Base-by-base conservation (phyloP, 2,113 vertebrate genomes). In the Paratilapia polleni region DNA sequence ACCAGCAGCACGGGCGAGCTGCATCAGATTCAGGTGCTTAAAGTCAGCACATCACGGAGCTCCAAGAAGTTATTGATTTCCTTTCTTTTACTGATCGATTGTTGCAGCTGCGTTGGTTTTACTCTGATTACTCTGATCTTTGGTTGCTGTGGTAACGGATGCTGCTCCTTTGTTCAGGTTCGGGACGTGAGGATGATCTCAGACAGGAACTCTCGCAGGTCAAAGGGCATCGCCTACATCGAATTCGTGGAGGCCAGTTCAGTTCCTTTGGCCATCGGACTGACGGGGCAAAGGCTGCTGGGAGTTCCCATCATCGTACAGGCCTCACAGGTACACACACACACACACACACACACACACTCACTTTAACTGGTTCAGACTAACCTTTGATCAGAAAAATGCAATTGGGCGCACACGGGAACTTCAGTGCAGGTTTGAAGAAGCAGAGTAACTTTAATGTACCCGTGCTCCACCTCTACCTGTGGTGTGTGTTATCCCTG, bases 111-210 rank as follows among this genome's bases (percentile, higher is more conserved):
- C 22, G 24, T n/a, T 68, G 64, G 4, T n/a, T 68, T 47, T 68
- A 68, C 38, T 47, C 14, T 4, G 22, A 68, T 47, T 66, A 66
- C 36, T 66, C 63, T 1, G 36, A 6, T 63, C 10, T 2, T 31
- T 9, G 22, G 52, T 66, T 76, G 11, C 38, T 19, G 3, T 79
- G 5, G 36, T 86, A 52, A 82, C 52, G 0, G 38, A 31, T 62
- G 22, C 49, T 8, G 5, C 3, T 76, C 10, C 28, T n/a, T 8
- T 41, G 15, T n/a, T 11, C 90, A 99, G 98, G 98, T 99, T 56
- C 97, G 98, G 80, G 98, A 99, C 75, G 98, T 99, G 60, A 95
- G 98, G 83, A 99, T 99, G 97, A 99, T 99, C 94, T 99, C 98
- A 0, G 98, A 99, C 91, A 96, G 98, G 91, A 99, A 99, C 95